Evolutionary conservation across 2,888 invertebrate genomes (phyloP).

Genomic region (Noctua janthe): DNA sequence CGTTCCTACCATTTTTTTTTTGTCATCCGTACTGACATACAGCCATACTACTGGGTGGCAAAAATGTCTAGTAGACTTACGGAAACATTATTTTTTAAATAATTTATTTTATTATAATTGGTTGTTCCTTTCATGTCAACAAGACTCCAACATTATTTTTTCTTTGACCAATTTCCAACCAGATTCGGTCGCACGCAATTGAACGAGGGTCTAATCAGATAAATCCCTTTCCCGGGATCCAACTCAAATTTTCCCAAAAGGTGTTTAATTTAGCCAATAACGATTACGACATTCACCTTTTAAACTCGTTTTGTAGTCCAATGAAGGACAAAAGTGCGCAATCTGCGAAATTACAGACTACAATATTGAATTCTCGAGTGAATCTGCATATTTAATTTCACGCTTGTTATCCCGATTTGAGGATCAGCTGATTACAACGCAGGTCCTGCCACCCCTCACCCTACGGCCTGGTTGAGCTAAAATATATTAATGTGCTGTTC

Average conservation of each 20-base stretch:
- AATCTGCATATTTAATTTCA: constrained; percentile 71
- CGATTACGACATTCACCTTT: constrained; percentile 17
- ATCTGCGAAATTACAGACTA: constrained; percentile 50
- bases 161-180: background rate
- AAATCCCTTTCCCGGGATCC: background rate
- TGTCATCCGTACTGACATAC: background rate
- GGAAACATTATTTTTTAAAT: background rate
- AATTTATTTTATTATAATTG: background rate
- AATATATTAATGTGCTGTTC: constrained; percentile 56
- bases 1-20: background rate
- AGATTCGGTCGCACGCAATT: background rate
- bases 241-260: background rate
- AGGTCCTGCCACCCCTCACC: constrained; percentile 27
- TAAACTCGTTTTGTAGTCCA: constrained; percentile 5
- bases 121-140: background rate
- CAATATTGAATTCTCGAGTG: constrained; percentile 60
- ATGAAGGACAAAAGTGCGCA: constrained; percentile 37
- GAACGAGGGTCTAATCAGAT: background rate
- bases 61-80: background rate
- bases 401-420: constrained; percentile 67
- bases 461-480: constrained; percentile 3
- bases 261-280: constrained; percentile 6
- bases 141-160: background rate
- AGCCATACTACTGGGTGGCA: background rate
- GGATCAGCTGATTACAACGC: constrained; percentile 62